These are phyloP conservation scores for Ia io DNA, from an alignment of 2,113 vertebrate genomes.

Conservation along the genomic window DNA sequence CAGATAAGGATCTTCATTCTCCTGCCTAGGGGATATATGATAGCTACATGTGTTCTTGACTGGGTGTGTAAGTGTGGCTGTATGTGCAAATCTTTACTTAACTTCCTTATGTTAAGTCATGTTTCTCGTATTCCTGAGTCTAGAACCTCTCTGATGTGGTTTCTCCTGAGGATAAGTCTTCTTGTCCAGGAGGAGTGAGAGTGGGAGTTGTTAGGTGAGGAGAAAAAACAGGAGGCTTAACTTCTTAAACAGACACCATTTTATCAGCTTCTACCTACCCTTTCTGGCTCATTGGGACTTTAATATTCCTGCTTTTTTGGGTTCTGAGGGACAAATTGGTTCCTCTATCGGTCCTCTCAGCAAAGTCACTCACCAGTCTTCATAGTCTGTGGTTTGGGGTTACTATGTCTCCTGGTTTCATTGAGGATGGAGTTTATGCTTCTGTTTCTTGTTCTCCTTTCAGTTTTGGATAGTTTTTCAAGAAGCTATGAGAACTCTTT, in stretches of 20 bases:
- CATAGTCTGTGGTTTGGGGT: constrained; percentile 33
- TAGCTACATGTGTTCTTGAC: background rate
- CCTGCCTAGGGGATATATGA: background rate
- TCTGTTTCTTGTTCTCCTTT: constrained; percentile 67
- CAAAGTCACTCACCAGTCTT: background rate
- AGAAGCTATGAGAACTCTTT: background rate
- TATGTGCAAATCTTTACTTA: background rate
- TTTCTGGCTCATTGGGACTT: background rate
- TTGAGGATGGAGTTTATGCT: constrained; percentile 6
- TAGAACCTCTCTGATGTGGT: background rate
- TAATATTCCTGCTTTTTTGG: background rate
- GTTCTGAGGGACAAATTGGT: background rate
- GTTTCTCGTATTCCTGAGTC: background rate
- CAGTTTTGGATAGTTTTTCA: constrained; percentile 44
- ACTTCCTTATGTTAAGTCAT: background rate
- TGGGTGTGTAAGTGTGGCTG: accelerated
- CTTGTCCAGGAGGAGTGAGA: background rate
- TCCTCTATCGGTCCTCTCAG: background rate
- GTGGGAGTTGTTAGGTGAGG: background rate
- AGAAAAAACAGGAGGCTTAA: background rate
- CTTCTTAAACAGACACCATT: background rate
- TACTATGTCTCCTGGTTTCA: constrained; percentile 39
- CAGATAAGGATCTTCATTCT: background rate
- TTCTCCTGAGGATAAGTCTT: background rate
- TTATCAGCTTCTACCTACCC: background rate